phyloP scores from a whole-genome alignment of 1,140 invertebrate genomes.

The Listronotus bonariensis region DNA sequence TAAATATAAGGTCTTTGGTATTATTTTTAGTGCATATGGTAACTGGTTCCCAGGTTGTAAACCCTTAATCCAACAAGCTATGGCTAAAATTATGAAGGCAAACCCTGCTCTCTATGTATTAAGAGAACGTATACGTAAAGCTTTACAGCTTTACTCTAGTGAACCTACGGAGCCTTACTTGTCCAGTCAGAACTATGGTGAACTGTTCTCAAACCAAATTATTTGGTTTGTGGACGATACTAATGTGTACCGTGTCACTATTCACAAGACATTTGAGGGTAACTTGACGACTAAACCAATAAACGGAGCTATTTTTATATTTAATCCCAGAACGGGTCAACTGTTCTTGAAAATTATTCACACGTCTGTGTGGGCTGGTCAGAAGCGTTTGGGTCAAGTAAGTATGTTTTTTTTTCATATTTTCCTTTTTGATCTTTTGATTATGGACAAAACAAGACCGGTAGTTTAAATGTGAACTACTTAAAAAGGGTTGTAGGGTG shows the following conservation, averaged over 20 bases:
- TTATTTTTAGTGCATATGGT: conserved; percentile 91
- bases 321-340: conserved; percentile 99
- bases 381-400: conserved; percentile 85
- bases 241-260: conserved; percentile 99
- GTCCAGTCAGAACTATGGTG: conserved; percentile 99
- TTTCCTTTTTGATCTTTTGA: too few relatives aligned
- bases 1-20: too few relatives aligned
- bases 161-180: conserved; percentile 99
- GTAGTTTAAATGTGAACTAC: too few relatives aligned
- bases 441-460: too few relatives aligned
- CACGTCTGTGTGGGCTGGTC: conserved; percentile 99
- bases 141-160: conserved; percentile 96
- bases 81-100: conserved; percentile 99
- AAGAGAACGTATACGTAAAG: conserved; percentile 96
- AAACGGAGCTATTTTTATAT: conserved; percentile 99
- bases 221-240: conserved; percentile 99
- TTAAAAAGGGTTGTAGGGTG: too few relatives aligned
- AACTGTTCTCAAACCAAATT: conserved; percentile 99
- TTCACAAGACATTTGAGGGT: conserved; percentile 99
- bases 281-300: conserved; percentile 99
- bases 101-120: conserved; percentile 98
- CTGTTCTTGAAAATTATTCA: conserved; percentile 99
- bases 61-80: conserved; percentile 97
- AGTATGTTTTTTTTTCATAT: conserved; percentile 17
- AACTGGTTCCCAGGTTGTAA: conserved; percentile 99